These are phyloP conservation scores for Macrosiphum euphorbiae DNA, from an alignment of 2,888 invertebrate genomes.

Conservation along the genomic window DNA sequence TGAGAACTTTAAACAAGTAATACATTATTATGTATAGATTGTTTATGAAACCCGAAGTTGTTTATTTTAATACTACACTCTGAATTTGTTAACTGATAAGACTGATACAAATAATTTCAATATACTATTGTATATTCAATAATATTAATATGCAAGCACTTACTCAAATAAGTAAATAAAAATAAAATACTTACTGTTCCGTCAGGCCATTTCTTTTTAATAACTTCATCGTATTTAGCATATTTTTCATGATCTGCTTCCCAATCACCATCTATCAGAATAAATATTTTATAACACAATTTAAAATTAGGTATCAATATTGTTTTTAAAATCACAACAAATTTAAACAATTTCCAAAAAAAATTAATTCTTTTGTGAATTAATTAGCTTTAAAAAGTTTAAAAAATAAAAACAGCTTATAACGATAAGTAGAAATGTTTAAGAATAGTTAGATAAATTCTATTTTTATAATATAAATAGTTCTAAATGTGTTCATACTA, in stretches of 20 bases:
- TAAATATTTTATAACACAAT: neutral
- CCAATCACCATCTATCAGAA: slow-evolving; percentile 75
- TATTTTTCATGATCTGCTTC: slow-evolving; percentile 81
- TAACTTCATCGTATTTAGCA: slow-evolving; percentile 75
- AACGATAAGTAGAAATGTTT: neutral
- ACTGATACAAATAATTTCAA: neutral
- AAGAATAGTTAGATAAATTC: neutral
- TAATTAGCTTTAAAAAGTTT: neutral
- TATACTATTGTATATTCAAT: neutral
- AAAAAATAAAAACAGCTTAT: neutral
- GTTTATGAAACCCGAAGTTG: neutral
- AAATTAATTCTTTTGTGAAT: neutral
- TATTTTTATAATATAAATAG: neutral
- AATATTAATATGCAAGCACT: neutral
- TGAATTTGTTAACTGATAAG: neutral
- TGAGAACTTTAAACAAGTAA: neutral
- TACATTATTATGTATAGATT: neutral
- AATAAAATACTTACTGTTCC: slow-evolving; percentile 58
- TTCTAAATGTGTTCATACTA: neutral
- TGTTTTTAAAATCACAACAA: neutral
- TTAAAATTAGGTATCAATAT: neutral
- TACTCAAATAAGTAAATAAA: neutral
- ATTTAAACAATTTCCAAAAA: neutral
- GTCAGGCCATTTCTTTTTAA: slow-evolving; percentile 68
- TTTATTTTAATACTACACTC: neutral